Base-by-base conservation (phyloP, 2,888 invertebrate genomes). In the Vannuccia rotundouncinata region DNA sequence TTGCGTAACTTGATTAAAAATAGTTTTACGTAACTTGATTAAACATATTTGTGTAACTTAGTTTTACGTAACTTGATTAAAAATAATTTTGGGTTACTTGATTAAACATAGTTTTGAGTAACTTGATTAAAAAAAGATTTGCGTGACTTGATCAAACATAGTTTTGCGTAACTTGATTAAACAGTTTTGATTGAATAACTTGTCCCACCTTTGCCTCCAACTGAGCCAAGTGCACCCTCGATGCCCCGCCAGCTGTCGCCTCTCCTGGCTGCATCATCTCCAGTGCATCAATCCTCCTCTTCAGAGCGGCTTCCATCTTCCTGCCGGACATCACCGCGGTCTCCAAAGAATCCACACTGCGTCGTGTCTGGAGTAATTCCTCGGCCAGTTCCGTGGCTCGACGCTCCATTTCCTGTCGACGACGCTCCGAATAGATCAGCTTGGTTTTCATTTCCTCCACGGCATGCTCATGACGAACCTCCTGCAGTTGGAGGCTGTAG, bases 401-500 rank as follows among this genome's bases (percentile, higher is more conserved):
- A 17, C 31, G 73, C 74, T 74, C 29, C 28, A 73, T 31, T 28
- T 79, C 79, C 22, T 59, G 28, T 59, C 66, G 59, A 78, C 29
- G 29, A 1, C 78, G 1, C 29, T 78, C 78, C 1, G 78, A 25
- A 1, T 60, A 27, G 25, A 29, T 28, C 59, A 78, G 59, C 5
- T 28, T 13, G 30, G 78, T 29, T 28, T 78, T 78, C 78, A 78
- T 78, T 45, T 78, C 60, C 28, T 78, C 78, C n/a, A 60, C 31
- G 25, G 78, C 66, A 27, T 78, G 78, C 27, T 78, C 78, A 28
- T 60, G 30, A 10, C 66, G 78, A 25, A 78, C 66, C 66, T 78
- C 79, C 30, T 79, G 73, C 17, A 79, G 74, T 31, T 79, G 79
- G 25, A 66, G 73, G 73, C 74, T 77, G 30, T 79, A 79, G 73